phyloP scores from a whole-genome alignment of 2,888 invertebrate species.

The Aromia moschata region DNA sequence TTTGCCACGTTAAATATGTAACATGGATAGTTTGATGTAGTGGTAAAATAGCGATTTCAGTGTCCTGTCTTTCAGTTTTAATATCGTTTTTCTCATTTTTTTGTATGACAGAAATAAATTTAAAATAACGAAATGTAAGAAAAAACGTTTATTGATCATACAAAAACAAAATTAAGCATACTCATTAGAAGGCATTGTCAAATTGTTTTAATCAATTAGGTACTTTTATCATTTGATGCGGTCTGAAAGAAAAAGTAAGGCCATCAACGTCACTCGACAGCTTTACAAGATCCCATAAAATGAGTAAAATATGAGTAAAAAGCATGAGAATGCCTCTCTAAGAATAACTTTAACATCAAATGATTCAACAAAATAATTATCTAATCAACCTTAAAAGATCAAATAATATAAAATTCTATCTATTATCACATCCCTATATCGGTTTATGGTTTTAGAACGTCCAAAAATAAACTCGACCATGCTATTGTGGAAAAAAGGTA shows the following conservation, averaged over 20 bases:
- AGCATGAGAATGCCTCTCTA: not conserved
- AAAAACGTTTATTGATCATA: not conserved
- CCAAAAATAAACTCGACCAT: too few relatives aligned
- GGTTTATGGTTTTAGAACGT: too few relatives aligned
- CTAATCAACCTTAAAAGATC: not conserved
- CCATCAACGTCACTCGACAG: too few relatives aligned
- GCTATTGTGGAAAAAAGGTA: too few relatives aligned
- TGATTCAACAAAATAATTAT: not conserved
- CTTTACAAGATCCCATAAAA: too few relatives aligned
- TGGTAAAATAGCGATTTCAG: too few relatives aligned
- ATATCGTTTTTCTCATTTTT: too few relatives aligned
- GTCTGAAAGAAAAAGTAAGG: not conserved
- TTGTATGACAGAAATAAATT: too few relatives aligned
- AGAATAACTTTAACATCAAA: not conserved
- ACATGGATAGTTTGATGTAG: too few relatives aligned
- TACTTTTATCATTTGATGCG: not conserved
- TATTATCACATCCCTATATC: conserved; percentile 1
- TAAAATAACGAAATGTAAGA: not conserved
- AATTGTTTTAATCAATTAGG: not conserved
- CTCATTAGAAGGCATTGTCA: conserved; percentile 2
- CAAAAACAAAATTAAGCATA: not conserved
- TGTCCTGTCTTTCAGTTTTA: too few relatives aligned
- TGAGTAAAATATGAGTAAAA: too few relatives aligned
- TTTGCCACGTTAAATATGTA: too few relatives aligned
- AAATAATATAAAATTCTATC: not conserved